Percentiles rank a stretch among this genome's conserved stretches.
These are phyloP conservation scores for Spea bombifrons DNA, from an alignment of 2,113 vertebrate species.

Conservation along the genomic window DNA sequence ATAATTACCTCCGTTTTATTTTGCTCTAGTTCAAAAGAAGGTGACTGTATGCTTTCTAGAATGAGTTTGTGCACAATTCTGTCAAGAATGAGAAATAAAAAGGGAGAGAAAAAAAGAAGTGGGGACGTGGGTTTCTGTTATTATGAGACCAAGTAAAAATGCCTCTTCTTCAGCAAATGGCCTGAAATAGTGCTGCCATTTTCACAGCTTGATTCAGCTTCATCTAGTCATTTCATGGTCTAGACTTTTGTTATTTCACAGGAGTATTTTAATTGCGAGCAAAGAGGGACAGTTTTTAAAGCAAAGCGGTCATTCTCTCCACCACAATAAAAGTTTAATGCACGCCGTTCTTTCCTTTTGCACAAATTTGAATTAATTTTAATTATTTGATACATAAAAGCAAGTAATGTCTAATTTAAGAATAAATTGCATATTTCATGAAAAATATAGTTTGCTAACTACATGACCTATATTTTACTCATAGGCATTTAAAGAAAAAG, in stretches of 20 bases:
- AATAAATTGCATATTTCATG: too few species aligned
- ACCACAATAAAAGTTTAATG: background rate
- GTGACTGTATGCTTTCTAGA: background rate
- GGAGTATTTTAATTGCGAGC: background rate
- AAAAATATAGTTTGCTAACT: too few species aligned
- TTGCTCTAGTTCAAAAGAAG: conserved; percentile 17
- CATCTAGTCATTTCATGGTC: background rate
- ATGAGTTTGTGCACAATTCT: background rate
- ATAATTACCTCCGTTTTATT: conserved; percentile 30
- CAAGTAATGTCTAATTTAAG: too few species aligned
- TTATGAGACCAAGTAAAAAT: background rate
- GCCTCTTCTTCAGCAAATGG: conserved; percentile 9
- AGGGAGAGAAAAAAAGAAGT: background rate
- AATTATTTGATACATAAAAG: too few species aligned
- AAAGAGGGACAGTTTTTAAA: background rate
- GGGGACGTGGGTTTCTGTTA: background rate
- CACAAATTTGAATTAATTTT: too few species aligned
- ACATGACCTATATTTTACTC: too few species aligned
- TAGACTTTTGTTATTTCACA: conserved; percentile 7
- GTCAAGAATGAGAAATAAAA: background rate
- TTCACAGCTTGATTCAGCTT: conserved; percentile 1
- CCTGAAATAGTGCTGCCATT: background rate
- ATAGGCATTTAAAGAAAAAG: too few species aligned
- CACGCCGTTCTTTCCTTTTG: too few species aligned
- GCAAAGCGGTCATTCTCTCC: background rate